Base-by-base conservation (phyloP, 2,888 invertebrate genomes). In the Hydriomena furcata region DNA sequence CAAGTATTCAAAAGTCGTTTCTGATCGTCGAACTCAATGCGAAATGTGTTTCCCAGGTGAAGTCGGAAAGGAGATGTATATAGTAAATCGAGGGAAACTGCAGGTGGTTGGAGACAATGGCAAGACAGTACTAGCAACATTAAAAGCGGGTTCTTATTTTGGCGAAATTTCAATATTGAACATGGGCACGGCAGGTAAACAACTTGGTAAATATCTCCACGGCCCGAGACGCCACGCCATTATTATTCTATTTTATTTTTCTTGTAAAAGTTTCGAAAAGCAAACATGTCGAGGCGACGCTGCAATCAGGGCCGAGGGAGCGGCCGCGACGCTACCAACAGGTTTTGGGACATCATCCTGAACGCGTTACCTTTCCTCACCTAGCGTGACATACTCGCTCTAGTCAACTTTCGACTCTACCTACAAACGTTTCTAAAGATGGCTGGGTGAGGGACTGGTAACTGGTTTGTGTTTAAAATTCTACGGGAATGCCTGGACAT, bases 21-120 rank as follows among this genome's bases (percentile, higher is more conserved):
- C 13, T 8, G 32, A 1, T 27, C 4, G 24, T 12, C 12, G 1
- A 31, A 27, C 30, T 49, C 17, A 51, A 44, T 42, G 27, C 1
- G 11, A 8, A 35, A 38, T 47, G 13, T 66, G 65, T 60, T 74
- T 76, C 86, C 1, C 92, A 99, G 99, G 99, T 73, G 99, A 99
- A 92, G 98, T 99, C 63, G 99, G 99, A 65, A 99, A 99, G 89
- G 99, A 99, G 91, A 99, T 99, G 99, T 99, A 99, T 93, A 99
- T 99, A 92, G 99, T 99, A 68, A 99, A 98, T 91, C 93, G 98
- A 70, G 99, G 99, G 61, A 94, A 97, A 68, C 93, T 98, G 75
- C 98, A 96, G 92, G 99, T 97, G 84, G 98, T 97, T 66, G 98
- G 95, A 58, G 97, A 98, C 91, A 97, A 98, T 89, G 97, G 97